Conservation (phyloP, 2,113 vertebrate species). For the Phaetusa simplex region DNA sequence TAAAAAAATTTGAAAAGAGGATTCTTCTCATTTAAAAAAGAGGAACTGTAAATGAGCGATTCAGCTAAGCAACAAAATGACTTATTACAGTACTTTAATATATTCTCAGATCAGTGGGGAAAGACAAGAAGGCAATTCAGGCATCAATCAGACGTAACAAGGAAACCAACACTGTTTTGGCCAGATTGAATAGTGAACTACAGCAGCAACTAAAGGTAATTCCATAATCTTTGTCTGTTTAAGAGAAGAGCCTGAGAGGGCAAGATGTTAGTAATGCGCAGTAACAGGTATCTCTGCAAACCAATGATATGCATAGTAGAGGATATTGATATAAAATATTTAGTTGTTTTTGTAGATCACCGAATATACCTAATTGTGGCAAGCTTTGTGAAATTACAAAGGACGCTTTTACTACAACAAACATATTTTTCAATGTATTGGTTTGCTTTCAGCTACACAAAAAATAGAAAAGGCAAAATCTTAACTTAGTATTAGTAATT, state of each 20-base stretch:
- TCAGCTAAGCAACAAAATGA: neutral
- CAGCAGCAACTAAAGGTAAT: conserved; percentile 97
- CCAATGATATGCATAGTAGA: neutral
- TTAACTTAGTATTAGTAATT: neutral
- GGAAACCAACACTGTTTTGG: conserved; percentile 98
- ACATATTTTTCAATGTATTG: neutral
- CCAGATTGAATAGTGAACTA: conserved; percentile 96
- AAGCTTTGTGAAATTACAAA: neutral
- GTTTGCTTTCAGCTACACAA: neutral
- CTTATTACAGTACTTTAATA: conserved; percentile 1
- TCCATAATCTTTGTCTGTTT: neutral
- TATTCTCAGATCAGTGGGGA: conserved; percentile 90
- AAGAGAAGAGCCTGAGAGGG: neutral
- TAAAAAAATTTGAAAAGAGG: neutral
- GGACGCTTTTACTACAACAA: neutral
- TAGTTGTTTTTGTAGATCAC: neutral
- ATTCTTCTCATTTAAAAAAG: neutral
- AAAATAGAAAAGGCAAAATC: neutral
- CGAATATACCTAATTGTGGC: neutral
- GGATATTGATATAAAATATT: neutral
- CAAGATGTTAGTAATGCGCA: neutral
- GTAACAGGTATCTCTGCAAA: neutral
- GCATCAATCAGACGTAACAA: conserved; percentile 99
- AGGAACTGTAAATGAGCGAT: neutral
- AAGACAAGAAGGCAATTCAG: conserved; percentile 98